A percentile compares a stretch with the other conserved stretches of the same genome.
Evolutionary conservation across 2,888 invertebrate species (phyloP).

Genomic region (Idaea aversata): DNA sequence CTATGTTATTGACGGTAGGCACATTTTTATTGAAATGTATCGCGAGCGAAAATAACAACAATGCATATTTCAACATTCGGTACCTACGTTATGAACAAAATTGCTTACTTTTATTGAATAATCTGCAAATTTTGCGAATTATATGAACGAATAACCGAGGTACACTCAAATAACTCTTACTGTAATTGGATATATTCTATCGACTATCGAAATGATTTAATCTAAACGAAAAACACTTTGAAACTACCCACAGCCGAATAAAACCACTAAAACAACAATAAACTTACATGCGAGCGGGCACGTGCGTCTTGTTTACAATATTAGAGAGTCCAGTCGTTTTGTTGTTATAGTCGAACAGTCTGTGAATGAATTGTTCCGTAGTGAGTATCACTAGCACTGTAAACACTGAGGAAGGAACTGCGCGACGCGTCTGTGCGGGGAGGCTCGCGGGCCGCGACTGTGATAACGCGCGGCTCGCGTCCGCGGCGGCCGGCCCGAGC

Average conservation of each 20-base stretch:
- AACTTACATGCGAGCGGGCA: constrained; percentile 74
- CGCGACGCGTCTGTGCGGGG: constrained; percentile 57
- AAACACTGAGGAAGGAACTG: constrained; percentile 48
- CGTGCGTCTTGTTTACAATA: constrained; percentile 73
- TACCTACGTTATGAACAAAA: neutral
- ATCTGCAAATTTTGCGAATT: neutral
- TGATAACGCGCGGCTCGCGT: constrained; percentile 38
- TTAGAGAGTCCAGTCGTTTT: constrained; percentile 62
- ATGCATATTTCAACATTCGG: neutral
- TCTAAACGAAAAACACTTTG: neutral
- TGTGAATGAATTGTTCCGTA: constrained; percentile 44
- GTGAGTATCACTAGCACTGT: constrained; percentile 27
- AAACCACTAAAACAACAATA: constrained; percentile 11
- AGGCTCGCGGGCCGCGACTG: constrained; percentile 70
- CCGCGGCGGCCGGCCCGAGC: constrained; percentile 71
- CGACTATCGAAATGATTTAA: neutral
- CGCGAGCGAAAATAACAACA: neutral
- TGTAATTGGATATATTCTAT: neutral
- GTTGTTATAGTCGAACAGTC: constrained; percentile 43
- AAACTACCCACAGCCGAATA: constrained; percentile 7
- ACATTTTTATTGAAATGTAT: neutral
- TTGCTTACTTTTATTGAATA: neutral
- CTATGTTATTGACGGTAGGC: neutral
- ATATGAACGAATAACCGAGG: neutral
- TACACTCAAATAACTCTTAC: neutral